Base-by-base conservation (phyloP, 2,113 vertebrate species). In the Phaethon lepturus region DNA sequence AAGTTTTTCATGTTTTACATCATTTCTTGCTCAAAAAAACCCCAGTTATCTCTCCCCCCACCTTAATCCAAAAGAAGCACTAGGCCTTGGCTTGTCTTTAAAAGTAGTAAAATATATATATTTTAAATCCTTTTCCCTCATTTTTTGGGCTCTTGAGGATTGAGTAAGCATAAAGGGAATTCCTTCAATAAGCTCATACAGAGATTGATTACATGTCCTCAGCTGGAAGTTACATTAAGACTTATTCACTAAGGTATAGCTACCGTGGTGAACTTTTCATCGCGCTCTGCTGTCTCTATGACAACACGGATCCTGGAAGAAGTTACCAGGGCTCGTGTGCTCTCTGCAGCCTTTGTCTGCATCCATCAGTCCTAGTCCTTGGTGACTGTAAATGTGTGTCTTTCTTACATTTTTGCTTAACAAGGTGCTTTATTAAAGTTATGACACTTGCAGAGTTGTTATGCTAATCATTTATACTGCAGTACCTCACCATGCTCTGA, bases 171-270 rank as follows among this genome's bases (percentile, higher is more conserved):
- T 94, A 93, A 97, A 89, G 94, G 95, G 96, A 95, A 93, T 96
- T 92, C 87, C 95, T 94, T 94, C 97, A 96, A 92, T 97, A 95
- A 95, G 91, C 92, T 95, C 69, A 76, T 94, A 91, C 90, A 55
- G 88, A 97, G 96, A 95, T 96, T 93, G 96, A 96, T 97, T 96
- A 74, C 96, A 82, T 77, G 62, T 96, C 95, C 96, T 97, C 97
- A 97, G 95, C 94, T 98, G 96, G 93, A 96, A 88, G 96, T 96
- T 95, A 82, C 93, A 90, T 95, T 96, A 97, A 94, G 88, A 89
- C 90, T 95, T 94, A 94, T 87, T 95, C 95, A 76, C 96, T 87
- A 77, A 96, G 93, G 95, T 97, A 92, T 92, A 90, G 87, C 94
- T 96, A 92, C 87, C 3, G n/a, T 84, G 53, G 95, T 94, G 96